Evolutionary conservation across 2,797 vertebrate genomes (phyloP).

Genomic region (Cygnus olor): DNA sequence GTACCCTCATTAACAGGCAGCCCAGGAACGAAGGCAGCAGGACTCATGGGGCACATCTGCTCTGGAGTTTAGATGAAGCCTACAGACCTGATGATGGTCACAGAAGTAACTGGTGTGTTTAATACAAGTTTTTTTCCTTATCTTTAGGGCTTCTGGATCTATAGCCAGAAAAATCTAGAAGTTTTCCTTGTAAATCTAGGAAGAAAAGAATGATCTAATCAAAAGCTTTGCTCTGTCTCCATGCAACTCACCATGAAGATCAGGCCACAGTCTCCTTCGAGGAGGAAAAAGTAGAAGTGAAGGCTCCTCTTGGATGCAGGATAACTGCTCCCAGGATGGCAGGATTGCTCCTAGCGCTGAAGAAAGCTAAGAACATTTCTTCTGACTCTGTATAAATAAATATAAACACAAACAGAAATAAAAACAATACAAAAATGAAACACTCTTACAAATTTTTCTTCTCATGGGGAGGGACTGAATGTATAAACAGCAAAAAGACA

Average conservation of each 20-base stretch:
- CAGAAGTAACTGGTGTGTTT: background rate
- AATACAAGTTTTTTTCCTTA: background rate
- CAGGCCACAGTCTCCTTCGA: background rate
- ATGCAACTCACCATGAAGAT: background rate
- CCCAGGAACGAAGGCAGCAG: background rate
- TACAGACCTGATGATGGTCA: background rate
- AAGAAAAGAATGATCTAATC: background rate
- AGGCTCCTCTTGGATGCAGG: background rate
- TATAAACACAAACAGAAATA: slow-evolving; percentile 28
- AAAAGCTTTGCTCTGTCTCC: background rate
- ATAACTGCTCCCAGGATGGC: background rate
- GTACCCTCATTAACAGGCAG: background rate
- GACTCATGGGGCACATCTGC: background rate
- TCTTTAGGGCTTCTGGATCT: background rate
- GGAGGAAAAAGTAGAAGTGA: background rate
- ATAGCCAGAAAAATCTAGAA: background rate
- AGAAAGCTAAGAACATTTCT: slow-evolving; percentile 33
- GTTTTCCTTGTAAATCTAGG: background rate
- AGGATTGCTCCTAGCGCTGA: background rate
- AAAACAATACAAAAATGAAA: slow-evolving; percentile 40
- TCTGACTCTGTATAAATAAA: background rate
- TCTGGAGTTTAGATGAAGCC: background rate
- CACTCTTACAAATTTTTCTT: background rate
- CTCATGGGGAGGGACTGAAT: background rate
- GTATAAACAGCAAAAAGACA: background rate